Evolutionary conservation across 2,113 vertebrate species (phyloP).

Genomic region (Trogon surrucura): DNA sequence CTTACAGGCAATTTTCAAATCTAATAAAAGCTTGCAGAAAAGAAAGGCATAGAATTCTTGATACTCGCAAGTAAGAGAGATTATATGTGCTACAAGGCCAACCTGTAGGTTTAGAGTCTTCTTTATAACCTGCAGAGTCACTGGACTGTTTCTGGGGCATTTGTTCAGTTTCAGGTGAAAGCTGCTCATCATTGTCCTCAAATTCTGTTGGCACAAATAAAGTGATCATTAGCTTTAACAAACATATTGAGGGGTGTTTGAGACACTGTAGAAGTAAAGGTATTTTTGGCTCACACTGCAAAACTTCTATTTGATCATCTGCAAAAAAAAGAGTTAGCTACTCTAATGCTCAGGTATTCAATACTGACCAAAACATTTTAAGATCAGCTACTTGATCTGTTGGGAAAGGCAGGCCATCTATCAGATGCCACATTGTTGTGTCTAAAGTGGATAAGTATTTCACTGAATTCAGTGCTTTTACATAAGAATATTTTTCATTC

Average conservation of each 20-base stretch:
- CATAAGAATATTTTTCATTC: background rate
- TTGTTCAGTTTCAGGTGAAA: background rate
- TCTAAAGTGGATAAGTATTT: background rate
- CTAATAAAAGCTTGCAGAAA: background rate
- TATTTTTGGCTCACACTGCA: background rate
- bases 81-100: background rate
- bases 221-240: background rate
- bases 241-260: background rate
- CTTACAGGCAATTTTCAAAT: background rate
- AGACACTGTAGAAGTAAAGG: background rate
- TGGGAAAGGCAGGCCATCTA: background rate
- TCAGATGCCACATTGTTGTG: background rate
- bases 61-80: background rate
- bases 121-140: background rate
- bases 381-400: background rate
- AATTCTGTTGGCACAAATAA: background rate
- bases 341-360: background rate
- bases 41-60: background rate
- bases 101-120: background rate
- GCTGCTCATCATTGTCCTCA: background rate
- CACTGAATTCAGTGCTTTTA: background rate
- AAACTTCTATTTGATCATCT: background rate
- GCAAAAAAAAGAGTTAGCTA: background rate
- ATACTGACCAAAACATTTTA: background rate
- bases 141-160: background rate